phyloP scores from a whole-genome alignment of 2,113 vertebrate species.

The Xiphophorus couchianus region DNA sequence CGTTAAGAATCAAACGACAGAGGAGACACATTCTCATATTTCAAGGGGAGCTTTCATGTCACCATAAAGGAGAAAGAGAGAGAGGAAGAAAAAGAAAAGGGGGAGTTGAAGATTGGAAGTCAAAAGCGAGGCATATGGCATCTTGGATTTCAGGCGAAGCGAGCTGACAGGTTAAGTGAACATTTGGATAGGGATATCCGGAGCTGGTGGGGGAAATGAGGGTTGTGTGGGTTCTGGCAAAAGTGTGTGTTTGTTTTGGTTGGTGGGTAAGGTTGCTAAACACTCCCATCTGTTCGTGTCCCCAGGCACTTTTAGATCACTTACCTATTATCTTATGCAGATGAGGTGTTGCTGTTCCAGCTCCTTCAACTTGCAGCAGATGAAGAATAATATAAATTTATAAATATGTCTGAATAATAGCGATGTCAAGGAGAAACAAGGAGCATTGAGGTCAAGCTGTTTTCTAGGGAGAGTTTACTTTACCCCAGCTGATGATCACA shows the following conservation, averaged over 20 bases:
- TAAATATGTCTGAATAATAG: constrained; percentile 69
- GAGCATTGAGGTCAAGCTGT: constrained; percentile 84
- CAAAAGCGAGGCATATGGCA: constrained; percentile 86
- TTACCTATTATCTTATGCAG: constrained; percentile 87
- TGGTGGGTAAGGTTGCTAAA: constrained; percentile 82
- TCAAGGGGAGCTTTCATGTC: constrained; percentile 77
- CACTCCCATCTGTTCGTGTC: constrained; percentile 87
- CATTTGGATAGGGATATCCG: constrained; percentile 70
- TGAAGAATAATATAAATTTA: constrained; percentile 60
- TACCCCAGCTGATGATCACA: constrained; percentile 72
- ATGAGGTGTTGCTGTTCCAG: constrained; percentile 82
- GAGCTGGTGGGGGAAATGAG: constrained; percentile 25
- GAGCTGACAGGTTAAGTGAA: constrained; percentile 87
- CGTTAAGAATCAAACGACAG: constrained; percentile 63
- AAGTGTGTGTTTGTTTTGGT: constrained; percentile 55
- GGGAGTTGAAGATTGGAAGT: constrained; percentile 64
- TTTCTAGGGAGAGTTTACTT: constrained; percentile 83
- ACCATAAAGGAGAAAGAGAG: constrained; percentile 49
- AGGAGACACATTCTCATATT: constrained; percentile 53
- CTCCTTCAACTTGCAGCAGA: constrained; percentile 84
- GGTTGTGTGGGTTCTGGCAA: constrained; percentile 11
- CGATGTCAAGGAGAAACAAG: constrained; percentile 73
- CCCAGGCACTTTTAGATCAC: constrained; percentile 82
- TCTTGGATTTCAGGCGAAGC: constrained; percentile 82
- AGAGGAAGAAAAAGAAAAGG: constrained; percentile 24